Conservation (phyloP, 1,140 invertebrate genomes). For the Mycetomoellerius zeteki region DNA sequence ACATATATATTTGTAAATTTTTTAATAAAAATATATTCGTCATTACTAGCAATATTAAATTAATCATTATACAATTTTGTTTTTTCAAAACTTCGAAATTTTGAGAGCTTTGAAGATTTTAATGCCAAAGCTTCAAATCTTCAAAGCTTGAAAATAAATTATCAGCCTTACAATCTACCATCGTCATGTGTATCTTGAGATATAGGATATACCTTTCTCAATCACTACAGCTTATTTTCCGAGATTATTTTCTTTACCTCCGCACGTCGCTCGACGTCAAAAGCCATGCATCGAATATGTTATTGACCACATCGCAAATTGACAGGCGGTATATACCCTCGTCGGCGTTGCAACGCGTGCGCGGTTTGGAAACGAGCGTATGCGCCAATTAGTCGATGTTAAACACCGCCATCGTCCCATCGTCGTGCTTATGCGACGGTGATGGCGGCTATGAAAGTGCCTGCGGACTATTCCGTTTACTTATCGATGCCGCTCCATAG, state of each 20-base stretch:
- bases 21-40: too few relatives aligned
- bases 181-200: not conserved
- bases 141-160: too few relatives aligned
- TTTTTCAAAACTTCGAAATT: too few relatives aligned
- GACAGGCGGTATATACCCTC: slow-evolving; percentile 6
- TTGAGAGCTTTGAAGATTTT: too few relatives aligned
- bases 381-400: slow-evolving; percentile 59
- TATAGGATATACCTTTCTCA: not conserved
- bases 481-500: slow-evolving; percentile 62
- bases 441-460: slow-evolving; percentile 43
- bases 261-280: not conserved
- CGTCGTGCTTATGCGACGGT: slow-evolving; percentile 32
- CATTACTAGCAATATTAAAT: too few relatives aligned
- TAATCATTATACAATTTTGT: too few relatives aligned
- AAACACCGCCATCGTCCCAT: slow-evolving; percentile 46
- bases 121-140: too few relatives aligned
- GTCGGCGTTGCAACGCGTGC: not conserved
- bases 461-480: slow-evolving; percentile 65
- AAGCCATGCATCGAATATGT: slow-evolving; percentile 11
- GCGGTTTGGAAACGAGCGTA: slow-evolving; percentile 40
- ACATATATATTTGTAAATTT: too few relatives aligned
- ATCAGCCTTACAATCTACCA: not conserved
- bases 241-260: not conserved
- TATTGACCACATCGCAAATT: slow-evolving; percentile 51
- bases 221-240: not conserved